Evolutionary conservation across 2,888 invertebrate species (phyloP), one percentile per base, ranked within the genome.

Genomic region (Tipula confusa): DNA sequence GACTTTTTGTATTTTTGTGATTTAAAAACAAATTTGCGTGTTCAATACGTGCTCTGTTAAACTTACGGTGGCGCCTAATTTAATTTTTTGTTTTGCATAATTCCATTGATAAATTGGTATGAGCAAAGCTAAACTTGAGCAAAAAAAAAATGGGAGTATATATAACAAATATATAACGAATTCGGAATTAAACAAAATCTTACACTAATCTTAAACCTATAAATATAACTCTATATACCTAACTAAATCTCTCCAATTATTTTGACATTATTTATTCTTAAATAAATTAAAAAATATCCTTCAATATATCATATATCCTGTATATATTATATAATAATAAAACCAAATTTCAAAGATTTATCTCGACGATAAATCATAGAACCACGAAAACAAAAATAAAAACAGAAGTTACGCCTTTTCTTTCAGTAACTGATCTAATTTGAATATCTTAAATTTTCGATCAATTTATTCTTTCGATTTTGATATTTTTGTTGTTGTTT

Each of bases 361-460:
- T 64, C 64, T 64, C 64, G 64, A 64, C 24, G 64, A 64, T 64
- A 31, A 80, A 80, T 80, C 80, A 31, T 29, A 80, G 31, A 80
- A 80, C 80, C 29, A 29, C 29, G 9, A 79, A 18, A 48, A 48
- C 64, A 79, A 79, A 80, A 80, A 64, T 24, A 64, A 24, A 24
- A 80, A 82, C 82, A 82, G 82, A 82, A 82, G 82, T 82, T 82
- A 82, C 82, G 82, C 82, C 82, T 36, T 82, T 64, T 6, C 33
- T 33, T 82, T 82, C 82, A 33, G 82, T 82, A 82, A 82, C 82
- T 82, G 82, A 82, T 82, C 82, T 82, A 82, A 82, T 82, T 82
- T 82, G 82, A 82, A 82, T 82, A 82, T 82, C 82, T 83, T 29
- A 33, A 18, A 83, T 29, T 83, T 33, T 83, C 48, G 83, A 33